Evolutionary conservation across 2,888 invertebrate genomes (phyloP), one percentile per base, ranked within the genome.

Genomic region (Linnaemya vulpina): DNA sequence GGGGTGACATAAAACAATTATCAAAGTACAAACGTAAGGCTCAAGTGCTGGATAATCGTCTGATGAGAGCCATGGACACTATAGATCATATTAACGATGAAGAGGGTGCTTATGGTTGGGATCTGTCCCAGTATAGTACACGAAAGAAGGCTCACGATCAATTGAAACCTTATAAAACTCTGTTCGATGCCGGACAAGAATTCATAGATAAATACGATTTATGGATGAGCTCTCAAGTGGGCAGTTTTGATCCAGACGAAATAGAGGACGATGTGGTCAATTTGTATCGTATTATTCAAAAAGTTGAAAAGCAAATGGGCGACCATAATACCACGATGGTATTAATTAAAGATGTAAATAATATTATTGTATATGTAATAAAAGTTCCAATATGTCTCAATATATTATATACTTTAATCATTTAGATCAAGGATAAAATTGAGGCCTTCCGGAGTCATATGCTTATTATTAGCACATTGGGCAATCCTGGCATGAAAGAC

Each of bases 1-100:
- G 97, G 94, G 98, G 98, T 0, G 97, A 98, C 77, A 94, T 98
- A 73, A 95, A 95, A 3, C 96, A 97, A 81, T 93, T 99, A 76
- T 94, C 95, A 13, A 96, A 96, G 89, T 98, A 99, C 90, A 95
- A 96, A 80, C 89, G 95, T 68, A 96, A 97, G 87, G 96, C 98
- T 0, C 94, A 94, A n/a, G 94, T 95, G 62, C 93, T 99, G 46
- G 97, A 98, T 90, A 94, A 94, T 76, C 90, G 91, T 15, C 86
- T 92, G 86, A 91, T 90, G 94, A 95, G 93, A 4, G 98, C 98
- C 4, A 94, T 97, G 92, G 94, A 94, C 62, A 95, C 94, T 83
- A 97, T 98, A 86, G 97, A 98, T 89, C 94, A 95, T 83, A 98
- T 99, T 89, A 99, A 99, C 91, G 96, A 96, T 90, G 98, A 99